Percentiles rank a stretch among this genome's conserved stretches.
These are phyloP conservation scores for Nephrocerus scutellatus DNA, from an alignment of 2,888 invertebrate species.

Conservation along the genomic window DNA sequence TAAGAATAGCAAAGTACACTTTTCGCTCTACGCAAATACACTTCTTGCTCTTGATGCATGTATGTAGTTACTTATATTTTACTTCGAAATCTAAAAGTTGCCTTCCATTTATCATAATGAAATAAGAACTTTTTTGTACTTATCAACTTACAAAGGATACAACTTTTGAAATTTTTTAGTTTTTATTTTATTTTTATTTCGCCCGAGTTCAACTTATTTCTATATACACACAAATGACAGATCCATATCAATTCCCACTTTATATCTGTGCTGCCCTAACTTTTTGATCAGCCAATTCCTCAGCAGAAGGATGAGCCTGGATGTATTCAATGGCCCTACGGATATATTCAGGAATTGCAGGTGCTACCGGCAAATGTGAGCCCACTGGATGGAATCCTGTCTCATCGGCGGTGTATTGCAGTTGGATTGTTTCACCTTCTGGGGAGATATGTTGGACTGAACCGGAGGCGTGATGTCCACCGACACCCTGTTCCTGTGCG, in stretches of 20 bases:
- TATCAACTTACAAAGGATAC: no score
- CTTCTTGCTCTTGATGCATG: no score
- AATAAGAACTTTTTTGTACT: no score
- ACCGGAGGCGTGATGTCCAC: constrained; percentile 48
- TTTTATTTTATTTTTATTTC: no score
- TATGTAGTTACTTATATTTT: no score
- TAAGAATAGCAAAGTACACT: no score
- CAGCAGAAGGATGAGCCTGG: constrained; percentile 34
- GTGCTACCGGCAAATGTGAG: constrained; percentile 35
- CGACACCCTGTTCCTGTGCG: constrained; percentile 50
- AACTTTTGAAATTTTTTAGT: no score
- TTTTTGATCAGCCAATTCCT: constrained; percentile 34
- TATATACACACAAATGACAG: no score
- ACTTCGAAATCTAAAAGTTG: no score
- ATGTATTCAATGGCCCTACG: constrained; percentile 31
- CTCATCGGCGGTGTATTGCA: constrained; percentile 36
- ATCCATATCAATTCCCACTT: not conserved
- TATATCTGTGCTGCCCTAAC: constrained; percentile 28
- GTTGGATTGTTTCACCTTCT: constrained; percentile 32
- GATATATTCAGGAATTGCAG: constrained; percentile 38
- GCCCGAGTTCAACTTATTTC: no score
- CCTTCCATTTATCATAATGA: no score
- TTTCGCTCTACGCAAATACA: no score
- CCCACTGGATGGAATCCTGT: constrained; percentile 39
- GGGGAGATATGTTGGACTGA: constrained; percentile 31